Evolutionary conservation across 92 coral and sea anemone species (phyloP).

Genomic region (Porites divaricata): DNA sequence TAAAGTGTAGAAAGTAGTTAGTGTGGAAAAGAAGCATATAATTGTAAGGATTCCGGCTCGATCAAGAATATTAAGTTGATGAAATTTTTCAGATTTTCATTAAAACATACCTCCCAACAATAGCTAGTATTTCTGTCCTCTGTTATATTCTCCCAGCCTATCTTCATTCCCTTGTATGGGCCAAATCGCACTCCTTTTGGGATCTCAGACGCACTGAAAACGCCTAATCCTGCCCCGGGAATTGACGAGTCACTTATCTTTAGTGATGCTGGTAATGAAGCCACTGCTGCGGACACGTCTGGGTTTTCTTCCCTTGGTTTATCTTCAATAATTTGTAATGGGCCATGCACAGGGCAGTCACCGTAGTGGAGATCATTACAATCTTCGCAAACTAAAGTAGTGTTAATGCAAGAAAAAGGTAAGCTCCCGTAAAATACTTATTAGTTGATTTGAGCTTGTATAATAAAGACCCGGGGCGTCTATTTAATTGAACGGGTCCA

Average conservation of each 20-base stretch:
- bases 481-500: too few species aligned
- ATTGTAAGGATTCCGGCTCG: too few species aligned
- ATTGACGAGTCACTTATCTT: slow-evolving; percentile 67
- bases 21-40: too few species aligned
- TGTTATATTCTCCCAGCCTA: slow-evolving; percentile 47
- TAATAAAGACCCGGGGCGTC: too few species aligned
- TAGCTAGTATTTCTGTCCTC: slow-evolving; percentile 74
- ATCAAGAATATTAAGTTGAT: too few species aligned
- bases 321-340: slow-evolving; percentile 61
- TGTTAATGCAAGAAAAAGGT: background rate
- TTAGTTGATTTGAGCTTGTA: too few species aligned
- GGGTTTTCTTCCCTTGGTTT: background rate
- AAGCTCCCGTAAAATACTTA: too few species aligned
- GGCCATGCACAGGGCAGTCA: slow-evolving; percentile 81
- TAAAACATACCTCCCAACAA: slow-evolving; percentile 78
- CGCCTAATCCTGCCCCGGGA: slow-evolving; percentile 81
- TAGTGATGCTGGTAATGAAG: slow-evolving; percentile 63
- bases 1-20: too few species aligned
- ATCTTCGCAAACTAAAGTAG: slow-evolving; percentile 74
- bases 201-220: slow-evolving; percentile 57
- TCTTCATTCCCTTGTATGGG: slow-evolving; percentile 71
- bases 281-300: slow-evolving; percentile 18
- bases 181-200: slow-evolving; percentile 70
- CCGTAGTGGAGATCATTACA: slow-evolving; percentile 81
- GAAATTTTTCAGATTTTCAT: background rate